phyloP scores from a whole-genome alignment of 2,797 vertebrate genomes.

The Rhodeus uyekii region DNA sequence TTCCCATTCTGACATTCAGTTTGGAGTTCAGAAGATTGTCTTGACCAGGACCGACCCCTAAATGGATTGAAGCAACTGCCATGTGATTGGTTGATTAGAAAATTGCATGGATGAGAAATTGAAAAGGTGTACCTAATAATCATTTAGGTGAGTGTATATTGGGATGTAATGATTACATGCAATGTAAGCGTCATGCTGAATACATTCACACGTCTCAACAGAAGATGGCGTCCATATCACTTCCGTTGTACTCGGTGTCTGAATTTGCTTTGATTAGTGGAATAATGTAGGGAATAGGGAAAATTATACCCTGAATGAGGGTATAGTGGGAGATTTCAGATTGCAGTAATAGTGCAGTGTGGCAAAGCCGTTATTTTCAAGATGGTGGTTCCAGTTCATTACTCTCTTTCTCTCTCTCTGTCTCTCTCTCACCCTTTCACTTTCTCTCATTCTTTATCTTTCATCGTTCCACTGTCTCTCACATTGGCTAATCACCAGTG shows the following conservation, averaged over 20 bases:
- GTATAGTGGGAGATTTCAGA: not conserved
- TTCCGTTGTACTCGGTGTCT: not conserved
- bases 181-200: too few relatives aligned
- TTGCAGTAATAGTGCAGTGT: not conserved
- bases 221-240: not conserved
- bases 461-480: conserved; percentile 13
- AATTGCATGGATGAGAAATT: too few relatives aligned
- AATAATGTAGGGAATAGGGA: not conserved
- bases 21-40: too few relatives aligned
- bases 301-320: too few relatives aligned
- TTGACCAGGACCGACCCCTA: too few relatives aligned
- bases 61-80: too few relatives aligned
- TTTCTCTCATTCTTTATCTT: conserved; percentile 2
- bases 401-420: not conserved
- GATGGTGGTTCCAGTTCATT: not conserved
- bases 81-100: too few relatives aligned
- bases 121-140: too few relatives aligned
- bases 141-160: too few relatives aligned
- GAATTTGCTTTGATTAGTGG: not conserved
- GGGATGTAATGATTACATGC: too few relatives aligned
- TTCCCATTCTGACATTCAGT: too few relatives aligned
- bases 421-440: not conserved
- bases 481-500: conserved; percentile 37
- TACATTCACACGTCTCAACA: not conserved
- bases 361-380: not conserved